Conservation (phyloP, 2,888 invertebrate genomes). For the Epiblema foenella region DNA sequence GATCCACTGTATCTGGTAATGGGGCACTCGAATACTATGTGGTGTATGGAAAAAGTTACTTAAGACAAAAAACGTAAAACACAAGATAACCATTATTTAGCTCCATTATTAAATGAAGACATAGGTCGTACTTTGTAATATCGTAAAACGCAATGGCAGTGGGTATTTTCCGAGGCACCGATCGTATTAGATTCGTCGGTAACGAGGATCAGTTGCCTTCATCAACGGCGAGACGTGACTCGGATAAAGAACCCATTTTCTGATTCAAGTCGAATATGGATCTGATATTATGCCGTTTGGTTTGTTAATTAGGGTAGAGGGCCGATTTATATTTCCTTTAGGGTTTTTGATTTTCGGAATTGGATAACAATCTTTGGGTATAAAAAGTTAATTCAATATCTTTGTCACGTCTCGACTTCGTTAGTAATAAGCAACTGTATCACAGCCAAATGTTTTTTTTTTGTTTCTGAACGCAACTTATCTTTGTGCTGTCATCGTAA, state of each 20-base stretch:
- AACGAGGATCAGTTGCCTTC: conserved; percentile 46
- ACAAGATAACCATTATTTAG: too few species aligned
- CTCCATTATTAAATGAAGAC: conserved; percentile 27
- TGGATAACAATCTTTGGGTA: not conserved
- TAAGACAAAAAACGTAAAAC: too few species aligned
- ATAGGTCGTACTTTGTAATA: conserved; percentile 29
- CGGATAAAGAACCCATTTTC: conserved; percentile 43
- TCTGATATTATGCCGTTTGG: conserved; percentile 38
- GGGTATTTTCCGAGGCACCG: conserved; percentile 40
- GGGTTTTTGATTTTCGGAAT: not conserved
- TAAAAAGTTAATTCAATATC: too few species aligned
- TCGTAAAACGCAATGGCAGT: conserved; percentile 38
- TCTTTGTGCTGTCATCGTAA: too few species aligned
- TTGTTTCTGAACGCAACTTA: too few species aligned
- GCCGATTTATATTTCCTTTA: not conserved
- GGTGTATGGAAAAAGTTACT: too few species aligned
- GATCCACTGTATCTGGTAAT: too few species aligned
- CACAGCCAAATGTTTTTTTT: too few species aligned
- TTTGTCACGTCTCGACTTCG: too few species aligned
- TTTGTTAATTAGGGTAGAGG: conserved; percentile 33
- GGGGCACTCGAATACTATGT: too few species aligned
- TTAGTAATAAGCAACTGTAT: too few species aligned
- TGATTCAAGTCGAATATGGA: conserved; percentile 41
- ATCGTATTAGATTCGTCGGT: conserved; percentile 44
- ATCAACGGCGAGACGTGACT: conserved; percentile 45